Evolutionary conservation across 2,113 vertebrate species (phyloP).

Genomic region (Bubo blakistoni): DNA sequence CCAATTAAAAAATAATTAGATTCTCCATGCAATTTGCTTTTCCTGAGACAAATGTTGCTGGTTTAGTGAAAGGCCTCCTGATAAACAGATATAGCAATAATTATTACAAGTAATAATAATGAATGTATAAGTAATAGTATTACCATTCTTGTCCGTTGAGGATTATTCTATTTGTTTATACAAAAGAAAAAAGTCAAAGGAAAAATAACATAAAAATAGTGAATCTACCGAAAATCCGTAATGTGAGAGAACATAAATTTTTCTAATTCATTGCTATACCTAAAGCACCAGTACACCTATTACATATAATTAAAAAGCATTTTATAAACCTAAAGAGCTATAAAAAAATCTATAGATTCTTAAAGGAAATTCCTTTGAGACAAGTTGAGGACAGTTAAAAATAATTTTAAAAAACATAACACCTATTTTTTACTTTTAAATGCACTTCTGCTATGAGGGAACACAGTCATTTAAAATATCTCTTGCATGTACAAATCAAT

Average conservation of each 20-base stretch:
- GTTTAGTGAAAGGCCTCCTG: not conserved
- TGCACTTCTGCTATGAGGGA: not conserved
- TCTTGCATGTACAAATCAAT: not conserved
- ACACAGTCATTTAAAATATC: not conserved
- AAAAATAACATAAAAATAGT: not conserved
- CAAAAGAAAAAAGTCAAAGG: not conserved
- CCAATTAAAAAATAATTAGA: not conserved
- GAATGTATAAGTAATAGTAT: not conserved
- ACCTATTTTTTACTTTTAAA: not conserved
- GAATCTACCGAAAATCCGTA: not conserved
- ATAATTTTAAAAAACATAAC: not conserved
- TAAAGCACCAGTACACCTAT: not conserved
- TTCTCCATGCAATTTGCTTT: not conserved
- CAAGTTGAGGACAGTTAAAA: not conserved
- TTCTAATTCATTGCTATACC: not conserved
- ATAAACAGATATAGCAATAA: not conserved
- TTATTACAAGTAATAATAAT: not conserved
- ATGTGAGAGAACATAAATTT: not conserved
- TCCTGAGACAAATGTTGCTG: not conserved
- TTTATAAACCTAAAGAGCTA: not conserved
- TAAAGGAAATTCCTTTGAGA: not conserved
- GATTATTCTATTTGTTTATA: not conserved
- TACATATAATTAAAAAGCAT: not conserved
- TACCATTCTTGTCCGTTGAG: not conserved
- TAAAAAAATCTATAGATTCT: not conserved